Evolutionary conservation across 2,888 invertebrate species (phyloP).

Genomic region (Lumbricus terrestris): DNA sequence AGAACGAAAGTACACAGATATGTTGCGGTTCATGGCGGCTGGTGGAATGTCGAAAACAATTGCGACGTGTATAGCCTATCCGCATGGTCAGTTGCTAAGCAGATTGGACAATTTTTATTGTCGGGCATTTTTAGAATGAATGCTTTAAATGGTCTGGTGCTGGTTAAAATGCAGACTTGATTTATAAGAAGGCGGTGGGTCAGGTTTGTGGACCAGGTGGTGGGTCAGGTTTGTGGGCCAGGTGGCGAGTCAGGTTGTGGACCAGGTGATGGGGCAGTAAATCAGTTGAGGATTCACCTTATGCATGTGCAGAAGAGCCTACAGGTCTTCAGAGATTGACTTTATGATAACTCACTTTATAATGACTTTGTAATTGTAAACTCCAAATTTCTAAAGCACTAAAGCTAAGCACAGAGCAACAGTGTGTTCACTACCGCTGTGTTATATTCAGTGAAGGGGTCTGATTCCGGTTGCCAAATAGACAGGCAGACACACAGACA

Average conservation of each 20-base stretch:
- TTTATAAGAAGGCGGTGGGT: not conserved
- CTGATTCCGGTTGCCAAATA: too few species aligned
- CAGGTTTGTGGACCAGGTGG: not conserved
- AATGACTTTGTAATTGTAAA: too few species aligned
- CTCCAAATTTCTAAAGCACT: too few species aligned
- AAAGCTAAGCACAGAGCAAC: too few species aligned
- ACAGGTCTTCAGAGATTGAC: not conserved
- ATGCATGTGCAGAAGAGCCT: not conserved
- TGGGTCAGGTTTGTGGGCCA: too few species aligned
- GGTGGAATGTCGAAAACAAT: slow-evolving; percentile 94
- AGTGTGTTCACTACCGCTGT: too few species aligned
- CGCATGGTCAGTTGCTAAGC: slow-evolving; percentile 72
- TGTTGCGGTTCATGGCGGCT: slow-evolving; percentile 68
- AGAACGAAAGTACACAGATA: slow-evolving; percentile 48
- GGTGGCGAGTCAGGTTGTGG: too few species aligned
- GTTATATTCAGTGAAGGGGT: too few species aligned
- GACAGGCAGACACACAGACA: too few species aligned
- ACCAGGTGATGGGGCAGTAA: too few species aligned
- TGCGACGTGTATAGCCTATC: slow-evolving; percentile 86
- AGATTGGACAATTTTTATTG: not conserved
- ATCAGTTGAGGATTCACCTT: not conserved
- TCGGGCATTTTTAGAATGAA: not conserved
- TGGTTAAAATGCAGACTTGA: not conserved
- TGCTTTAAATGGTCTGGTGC: not conserved
- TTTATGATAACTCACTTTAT: too few species aligned